Evolutionary conservation across 2,888 invertebrate genomes (phyloP).

Genomic region (Dioctria rufipes): DNA sequence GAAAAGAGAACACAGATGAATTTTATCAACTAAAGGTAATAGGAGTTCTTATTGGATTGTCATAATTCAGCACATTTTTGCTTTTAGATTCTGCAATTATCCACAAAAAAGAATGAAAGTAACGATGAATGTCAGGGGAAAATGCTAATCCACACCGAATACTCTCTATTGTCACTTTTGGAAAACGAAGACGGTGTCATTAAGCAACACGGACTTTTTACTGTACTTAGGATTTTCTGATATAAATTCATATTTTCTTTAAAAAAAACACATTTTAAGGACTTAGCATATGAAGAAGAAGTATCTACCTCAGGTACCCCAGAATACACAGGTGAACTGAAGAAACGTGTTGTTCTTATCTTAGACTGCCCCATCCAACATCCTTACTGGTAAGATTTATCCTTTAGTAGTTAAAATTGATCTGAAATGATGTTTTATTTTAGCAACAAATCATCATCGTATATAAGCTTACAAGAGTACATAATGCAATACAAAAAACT

Average conservation of each 20-base stretch:
- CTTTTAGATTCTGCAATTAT: neutral
- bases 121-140: conserved; percentile 85
- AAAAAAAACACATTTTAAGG: conserved; percentile 71
- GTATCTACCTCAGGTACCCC: conserved; percentile 70
- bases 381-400: conserved; percentile 71
- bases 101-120: conserved; percentile 74
- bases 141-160: conserved; percentile 84
- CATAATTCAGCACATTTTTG: too few relatives aligned
- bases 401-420: neutral
- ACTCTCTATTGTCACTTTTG: conserved; percentile 79
- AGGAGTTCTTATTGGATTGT: neutral
- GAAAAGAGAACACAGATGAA: conserved; percentile 79
- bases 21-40: conserved; percentile 80
- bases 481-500: conserved; percentile 84
- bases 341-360: conserved; percentile 79
- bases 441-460: conserved; percentile 73
- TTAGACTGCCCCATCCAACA: conserved; percentile 82
- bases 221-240: conserved; percentile 72
- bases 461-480: conserved; percentile 82
- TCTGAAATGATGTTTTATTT: conserved; percentile 56
- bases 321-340: conserved; percentile 75
- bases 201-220: conserved; percentile 83
- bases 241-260: conserved; percentile 32
- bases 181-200: conserved; percentile 81
- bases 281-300: conserved; percentile 80